Evolutionary conservation across 2,888 invertebrate genomes (phyloP), one percentile per base, ranked within the genome.

Genomic region (Drosophila mayaguana): DNA sequence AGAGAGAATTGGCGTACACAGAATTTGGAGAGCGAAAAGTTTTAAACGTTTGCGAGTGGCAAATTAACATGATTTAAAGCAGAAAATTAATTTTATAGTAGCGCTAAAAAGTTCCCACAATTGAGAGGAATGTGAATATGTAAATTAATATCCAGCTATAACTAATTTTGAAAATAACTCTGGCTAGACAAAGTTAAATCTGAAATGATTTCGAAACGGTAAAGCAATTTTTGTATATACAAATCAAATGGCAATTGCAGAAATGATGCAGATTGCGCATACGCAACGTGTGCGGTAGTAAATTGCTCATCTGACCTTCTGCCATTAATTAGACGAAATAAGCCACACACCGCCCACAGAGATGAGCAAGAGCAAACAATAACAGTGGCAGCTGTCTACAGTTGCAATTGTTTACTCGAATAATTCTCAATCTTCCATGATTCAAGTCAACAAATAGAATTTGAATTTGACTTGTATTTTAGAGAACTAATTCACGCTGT

Each of bases 391-490:
- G 71, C 72, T 75, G 76, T 34, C 20, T 18, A 46, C 48, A 48
- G n/a, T 71, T 51, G 50, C 54, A 55, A 70, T 71, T 88, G 76
- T 83, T 79, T 88, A 69, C 63, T 20, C 50, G 16, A 70, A 42
- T 61, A 22, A 48, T 76, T 84, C 75, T 72, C 82, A 71, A 69
- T 88, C 72, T 85, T 73, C 54, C 78, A 76, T 70, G 77, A 88
- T 84, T 84, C 73, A 77, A 56, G 56, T 18, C 50, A 32, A 57
- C 34, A 72, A 43, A 18, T 18, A 12, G 20, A 55, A 59, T 50
- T 25, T 14, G 22, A 53, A 60, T 42, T 36, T 8, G 40, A 62
- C 60, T 54, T 61, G 2, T 51, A 51, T 38, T 38, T 9, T 9
- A 43, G 25, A 16, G 25, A 50, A 61, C 56, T 59, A 59, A 60